These are phyloP conservation scores for Melieria picta DNA, from an alignment of 2,888 invertebrate genomes.

Conservation along the genomic window DNA sequence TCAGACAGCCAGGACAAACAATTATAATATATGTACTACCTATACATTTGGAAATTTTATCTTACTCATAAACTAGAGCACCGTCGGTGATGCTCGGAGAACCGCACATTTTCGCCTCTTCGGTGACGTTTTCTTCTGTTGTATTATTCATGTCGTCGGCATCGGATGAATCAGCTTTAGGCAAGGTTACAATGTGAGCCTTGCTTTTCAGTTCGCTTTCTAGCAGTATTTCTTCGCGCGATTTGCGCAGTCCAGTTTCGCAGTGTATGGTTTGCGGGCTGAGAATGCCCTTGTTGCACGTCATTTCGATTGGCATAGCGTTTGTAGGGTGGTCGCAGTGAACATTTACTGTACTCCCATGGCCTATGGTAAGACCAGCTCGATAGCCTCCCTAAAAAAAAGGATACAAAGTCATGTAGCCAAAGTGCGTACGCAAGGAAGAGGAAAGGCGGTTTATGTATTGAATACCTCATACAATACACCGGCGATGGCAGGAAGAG, in stretches of 20 bases:
- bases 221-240: constrained; percentile 57
- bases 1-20: no score
- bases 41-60: no score
- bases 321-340: constrained; percentile 72
- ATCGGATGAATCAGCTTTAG: constrained; percentile 49
- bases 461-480: constrained; percentile 60
- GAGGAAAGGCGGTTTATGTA: no score
- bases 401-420: no score
- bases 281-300: constrained; percentile 60
- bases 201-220: constrained; percentile 45
- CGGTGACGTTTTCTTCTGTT: constrained; percentile 53
- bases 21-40: no score
- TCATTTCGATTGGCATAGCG: constrained; percentile 67
- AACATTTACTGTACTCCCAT: constrained; percentile 80
- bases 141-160: constrained; percentile 52
- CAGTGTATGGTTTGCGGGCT: constrained; percentile 62
- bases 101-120: constrained; percentile 60
- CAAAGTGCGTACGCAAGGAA: no score
- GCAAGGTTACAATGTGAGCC: constrained; percentile 37
- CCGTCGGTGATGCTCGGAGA: constrained; percentile 75
- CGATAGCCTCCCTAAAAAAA: constrained; percentile 75
- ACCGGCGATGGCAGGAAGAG: constrained; percentile 60
- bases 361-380: constrained; percentile 82
- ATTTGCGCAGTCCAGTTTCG: constrained; percentile 60
- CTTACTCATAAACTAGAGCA: constrained; percentile 75